These are phyloP conservation scores for Sesia bembeciformis DNA, from an alignment of 2,888 invertebrate species.

Conservation along the genomic window DNA sequence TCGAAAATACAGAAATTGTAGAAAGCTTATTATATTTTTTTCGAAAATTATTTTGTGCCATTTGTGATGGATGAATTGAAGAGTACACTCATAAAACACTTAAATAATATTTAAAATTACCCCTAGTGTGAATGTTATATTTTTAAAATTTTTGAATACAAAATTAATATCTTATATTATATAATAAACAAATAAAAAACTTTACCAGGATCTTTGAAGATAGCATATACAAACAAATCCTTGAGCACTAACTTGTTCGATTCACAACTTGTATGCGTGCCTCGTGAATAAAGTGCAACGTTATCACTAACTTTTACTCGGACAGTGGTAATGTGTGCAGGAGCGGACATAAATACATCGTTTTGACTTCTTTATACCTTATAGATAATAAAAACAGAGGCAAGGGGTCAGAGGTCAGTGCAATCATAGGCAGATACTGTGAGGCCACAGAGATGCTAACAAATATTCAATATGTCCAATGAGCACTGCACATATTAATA, in stretches of 20 bases:
- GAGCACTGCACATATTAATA: constrained; percentile 2
- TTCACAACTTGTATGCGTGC: not conserved
- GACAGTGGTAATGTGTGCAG: constrained; percentile 4
- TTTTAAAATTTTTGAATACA: not conserved
- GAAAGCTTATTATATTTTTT: too few species aligned
- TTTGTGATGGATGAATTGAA: not conserved
- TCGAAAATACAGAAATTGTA: too few species aligned
- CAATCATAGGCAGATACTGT: constrained; percentile 61
- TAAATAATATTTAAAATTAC: not conserved
- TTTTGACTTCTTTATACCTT: constrained; percentile 62
- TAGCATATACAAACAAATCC: not conserved
- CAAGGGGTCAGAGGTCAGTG: constrained; percentile 55
- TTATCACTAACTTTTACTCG: constrained; percentile 16
- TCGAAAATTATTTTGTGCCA: too few species aligned
- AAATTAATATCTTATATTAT: not conserved
- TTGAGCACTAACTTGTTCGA: not conserved
- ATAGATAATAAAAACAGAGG: constrained; percentile 47
- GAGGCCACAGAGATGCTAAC: constrained; percentile 53
- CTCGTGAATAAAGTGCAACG: constrained; percentile 9
- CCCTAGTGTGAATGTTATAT: not conserved
- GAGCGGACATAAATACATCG: constrained; percentile 43
- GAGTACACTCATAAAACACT: not conserved
- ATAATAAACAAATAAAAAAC: not conserved
- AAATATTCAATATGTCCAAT: constrained; percentile 24
- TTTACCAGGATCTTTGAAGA: not conserved